phyloP scores from a whole-genome alignment of 92 coral and sea anemone genomes.

The Muricea muricata region DNA sequence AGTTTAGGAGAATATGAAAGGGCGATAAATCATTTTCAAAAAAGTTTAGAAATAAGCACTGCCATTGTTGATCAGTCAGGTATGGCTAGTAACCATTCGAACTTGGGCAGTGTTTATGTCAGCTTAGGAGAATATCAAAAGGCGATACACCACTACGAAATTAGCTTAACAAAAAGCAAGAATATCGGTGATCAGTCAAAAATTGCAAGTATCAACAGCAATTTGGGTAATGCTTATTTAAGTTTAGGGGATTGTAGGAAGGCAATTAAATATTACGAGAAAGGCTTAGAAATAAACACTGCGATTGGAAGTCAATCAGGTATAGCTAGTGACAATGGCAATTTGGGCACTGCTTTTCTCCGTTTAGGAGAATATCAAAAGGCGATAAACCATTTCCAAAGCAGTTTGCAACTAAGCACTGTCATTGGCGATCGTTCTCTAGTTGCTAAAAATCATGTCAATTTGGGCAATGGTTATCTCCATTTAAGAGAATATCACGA shows the following conservation, averaged over 20 bases:
- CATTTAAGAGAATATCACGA: background rate
- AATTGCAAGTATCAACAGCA: no score
- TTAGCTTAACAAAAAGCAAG: no score
- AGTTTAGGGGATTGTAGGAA: no score
- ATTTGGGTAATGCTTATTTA: no score
- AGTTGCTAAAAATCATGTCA: background rate
- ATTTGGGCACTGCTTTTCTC: background rate
- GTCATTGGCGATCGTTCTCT: background rate
- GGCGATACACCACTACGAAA: no score
- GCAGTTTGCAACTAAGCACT: background rate
- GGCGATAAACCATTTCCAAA: background rate
- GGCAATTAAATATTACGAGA: background rate
- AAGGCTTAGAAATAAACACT: conserved; percentile 28
- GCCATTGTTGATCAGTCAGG: background rate
- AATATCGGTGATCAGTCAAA: no score
- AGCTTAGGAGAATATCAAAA: background rate
- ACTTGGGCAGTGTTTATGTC: background rate
- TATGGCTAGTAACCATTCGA: background rate
- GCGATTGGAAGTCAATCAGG: conserved; percentile 20
- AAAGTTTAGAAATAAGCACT: background rate
- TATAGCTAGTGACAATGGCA: background rate
- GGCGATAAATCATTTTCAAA: background rate
- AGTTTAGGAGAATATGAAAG: conserved; percentile 11
- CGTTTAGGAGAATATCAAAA: conserved; percentile 12
- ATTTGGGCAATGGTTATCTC: background rate